A percentile compares a stretch with the other conserved stretches of the same genome.
Evolutionary conservation across 1,140 invertebrate genomes (phyloP).

Genomic region (Listronotus bonariensis): DNA sequence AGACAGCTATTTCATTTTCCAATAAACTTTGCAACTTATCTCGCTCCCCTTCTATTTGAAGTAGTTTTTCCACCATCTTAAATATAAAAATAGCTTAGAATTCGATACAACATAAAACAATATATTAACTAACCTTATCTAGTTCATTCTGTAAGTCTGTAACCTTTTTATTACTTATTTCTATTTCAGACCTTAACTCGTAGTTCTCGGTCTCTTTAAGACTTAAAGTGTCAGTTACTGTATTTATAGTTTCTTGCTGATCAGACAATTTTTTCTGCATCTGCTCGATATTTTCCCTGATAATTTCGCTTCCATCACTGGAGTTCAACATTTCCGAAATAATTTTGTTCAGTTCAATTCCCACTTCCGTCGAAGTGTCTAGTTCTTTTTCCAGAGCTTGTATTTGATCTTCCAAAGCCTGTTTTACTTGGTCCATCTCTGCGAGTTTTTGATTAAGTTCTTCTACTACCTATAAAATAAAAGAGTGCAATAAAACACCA

Average conservation of each 20-base stretch:
- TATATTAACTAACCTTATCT: constrained; percentile 41
- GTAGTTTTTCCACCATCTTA: constrained; percentile 49
- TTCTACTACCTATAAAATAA: constrained; percentile 55
- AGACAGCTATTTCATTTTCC: constrained; percentile 46
- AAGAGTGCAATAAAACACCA: no score
- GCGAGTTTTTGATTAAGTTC: constrained; percentile 65
- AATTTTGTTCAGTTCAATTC: constrained; percentile 68
- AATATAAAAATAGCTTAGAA: neutral
- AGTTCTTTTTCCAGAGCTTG: constrained; percentile 65
- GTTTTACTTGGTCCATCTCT: constrained; percentile 51
- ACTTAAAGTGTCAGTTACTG: constrained; percentile 58
- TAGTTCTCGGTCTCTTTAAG: constrained; percentile 62
- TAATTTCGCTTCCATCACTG: constrained; percentile 63
- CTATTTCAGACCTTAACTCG: constrained; percentile 57
- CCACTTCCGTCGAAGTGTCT: constrained; percentile 67
- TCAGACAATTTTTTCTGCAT: constrained; percentile 65
- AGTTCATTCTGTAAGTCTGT: constrained; percentile 58
- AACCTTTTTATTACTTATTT: constrained; percentile 58
- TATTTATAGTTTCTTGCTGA: constrained; percentile 62
- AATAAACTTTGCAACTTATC: constrained; percentile 50
- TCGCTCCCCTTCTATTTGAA: constrained; percentile 55
- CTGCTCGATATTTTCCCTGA: constrained; percentile 66
- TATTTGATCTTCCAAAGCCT: constrained; percentile 62
- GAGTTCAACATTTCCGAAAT: constrained; percentile 66
- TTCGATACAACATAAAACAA: constrained; percentile 3